Percentiles rank a stretch among this genome's conserved stretches.
phyloP scores from a whole-genome alignment of 2,797 vertebrate species.

The Dendrocincla tyrannina region DNA sequence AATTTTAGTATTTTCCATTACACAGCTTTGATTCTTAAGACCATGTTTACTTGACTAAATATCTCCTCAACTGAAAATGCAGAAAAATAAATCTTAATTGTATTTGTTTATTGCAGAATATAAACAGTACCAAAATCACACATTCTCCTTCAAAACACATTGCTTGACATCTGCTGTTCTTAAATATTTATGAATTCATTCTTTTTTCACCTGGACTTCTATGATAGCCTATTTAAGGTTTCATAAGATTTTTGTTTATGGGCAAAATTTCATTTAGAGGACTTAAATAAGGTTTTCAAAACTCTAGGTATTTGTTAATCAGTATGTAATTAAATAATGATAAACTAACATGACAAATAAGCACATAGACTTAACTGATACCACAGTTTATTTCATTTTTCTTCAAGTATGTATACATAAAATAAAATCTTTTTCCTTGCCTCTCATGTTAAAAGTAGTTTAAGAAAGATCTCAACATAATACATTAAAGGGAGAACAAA shows the following conservation, averaged over 20 bases:
- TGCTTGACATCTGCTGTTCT: neutral
- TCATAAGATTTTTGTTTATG: neutral
- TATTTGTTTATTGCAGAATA: neutral
- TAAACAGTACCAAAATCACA: neutral
- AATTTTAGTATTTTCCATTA: neutral
- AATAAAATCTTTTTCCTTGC: neutral
- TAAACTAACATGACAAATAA: neutral
- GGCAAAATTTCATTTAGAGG: neutral
- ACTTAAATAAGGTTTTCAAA: neutral
- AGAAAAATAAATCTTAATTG: neutral
- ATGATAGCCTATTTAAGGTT: neutral
- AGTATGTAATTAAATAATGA: neutral
- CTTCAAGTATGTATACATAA: neutral
- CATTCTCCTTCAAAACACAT: neutral
- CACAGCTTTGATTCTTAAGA: neutral
- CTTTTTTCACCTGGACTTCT: neutral
- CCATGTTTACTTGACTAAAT: neutral
- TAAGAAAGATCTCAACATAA: neutral
- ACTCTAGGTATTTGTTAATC: neutral
- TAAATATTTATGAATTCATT: neutral
- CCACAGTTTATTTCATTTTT: neutral
- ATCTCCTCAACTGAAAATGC: neutral
- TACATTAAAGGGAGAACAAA: neutral
- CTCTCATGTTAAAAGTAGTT: neutral
- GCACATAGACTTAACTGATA: neutral